Evolutionary conservation across 2,797 vertebrate genomes (phyloP).

Genomic region (Sphenodon punctatus): DNA sequence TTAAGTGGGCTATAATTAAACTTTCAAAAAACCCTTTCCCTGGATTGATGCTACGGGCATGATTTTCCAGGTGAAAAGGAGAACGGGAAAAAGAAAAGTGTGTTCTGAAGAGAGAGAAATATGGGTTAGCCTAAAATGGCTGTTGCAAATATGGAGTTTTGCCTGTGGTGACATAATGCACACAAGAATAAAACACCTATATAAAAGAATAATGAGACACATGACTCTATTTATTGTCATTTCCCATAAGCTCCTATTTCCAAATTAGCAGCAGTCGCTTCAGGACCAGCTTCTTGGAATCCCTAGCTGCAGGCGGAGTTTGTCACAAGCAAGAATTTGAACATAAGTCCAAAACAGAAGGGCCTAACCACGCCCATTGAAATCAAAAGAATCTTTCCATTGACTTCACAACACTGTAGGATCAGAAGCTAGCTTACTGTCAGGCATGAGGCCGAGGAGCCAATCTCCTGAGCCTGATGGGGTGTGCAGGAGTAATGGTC

Average conservation of each 20-base stretch:
- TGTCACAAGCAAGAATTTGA: too few relatives aligned
- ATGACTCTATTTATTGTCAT: background rate
- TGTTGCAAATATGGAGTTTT: background rate
- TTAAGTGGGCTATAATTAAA: background rate
- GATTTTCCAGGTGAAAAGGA: background rate
- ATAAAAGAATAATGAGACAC: background rate
- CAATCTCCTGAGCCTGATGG: too few relatives aligned
- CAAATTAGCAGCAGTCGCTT: background rate
- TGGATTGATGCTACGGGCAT: background rate
- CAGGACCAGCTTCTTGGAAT: background rate
- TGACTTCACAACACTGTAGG: background rate
- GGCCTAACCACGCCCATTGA: background rate
- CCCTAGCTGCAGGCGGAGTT: background rate
- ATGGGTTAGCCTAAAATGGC: background rate
- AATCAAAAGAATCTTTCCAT: background rate
- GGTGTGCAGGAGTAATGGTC: too few relatives aligned
- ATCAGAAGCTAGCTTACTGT: background rate
- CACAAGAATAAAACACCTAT: background rate
- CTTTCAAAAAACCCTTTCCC: background rate
- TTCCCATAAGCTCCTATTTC: background rate
- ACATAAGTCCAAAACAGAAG: background rate
- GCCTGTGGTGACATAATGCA: background rate
- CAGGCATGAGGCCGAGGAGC: too few relatives aligned
- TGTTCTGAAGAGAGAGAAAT: background rate
- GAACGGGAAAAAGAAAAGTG: background rate